Conservation (phyloP, 2,888 invertebrate genomes). For the Lasioglossum vierecki region DNA sequence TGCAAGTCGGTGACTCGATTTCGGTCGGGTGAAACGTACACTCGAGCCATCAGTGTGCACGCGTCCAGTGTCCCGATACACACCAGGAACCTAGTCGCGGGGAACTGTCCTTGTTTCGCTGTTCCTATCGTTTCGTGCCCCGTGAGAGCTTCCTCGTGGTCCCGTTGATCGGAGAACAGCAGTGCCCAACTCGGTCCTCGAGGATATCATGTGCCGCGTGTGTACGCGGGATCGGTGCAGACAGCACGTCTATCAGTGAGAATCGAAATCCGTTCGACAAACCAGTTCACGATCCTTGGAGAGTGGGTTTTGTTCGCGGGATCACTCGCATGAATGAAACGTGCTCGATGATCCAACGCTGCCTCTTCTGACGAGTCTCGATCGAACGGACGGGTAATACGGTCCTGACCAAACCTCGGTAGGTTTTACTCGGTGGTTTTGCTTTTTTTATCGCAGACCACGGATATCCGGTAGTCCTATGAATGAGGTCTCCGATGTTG, state of each 20-base stretch:
- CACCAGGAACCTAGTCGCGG: slow-evolving; percentile 8
- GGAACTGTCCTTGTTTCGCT: neutral
- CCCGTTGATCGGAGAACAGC: neutral
- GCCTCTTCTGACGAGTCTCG: slow-evolving; percentile 7
- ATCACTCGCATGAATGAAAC: slow-evolving; percentile 17
- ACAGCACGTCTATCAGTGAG: slow-evolving; percentile 25
- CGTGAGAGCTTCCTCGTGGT: neutral
- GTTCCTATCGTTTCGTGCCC: neutral
- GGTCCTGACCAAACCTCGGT: slow-evolving; percentile 37
- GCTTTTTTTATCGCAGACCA: slow-evolving; percentile 48
- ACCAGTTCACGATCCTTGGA: neutral
- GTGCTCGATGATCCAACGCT: slow-evolving; percentile 22
- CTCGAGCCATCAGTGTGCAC: slow-evolving; percentile 52
- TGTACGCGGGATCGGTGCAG: slow-evolving; percentile 53
- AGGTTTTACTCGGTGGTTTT: slow-evolving; percentile 38
- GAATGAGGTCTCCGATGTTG: slow-evolving; percentile 27
- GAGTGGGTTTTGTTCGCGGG: neutral
- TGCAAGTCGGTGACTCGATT: slow-evolving; percentile 71
- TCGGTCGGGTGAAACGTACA: slow-evolving; percentile 57
- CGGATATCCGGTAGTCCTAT: slow-evolving; percentile 60
- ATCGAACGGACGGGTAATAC: slow-evolving; percentile 48
- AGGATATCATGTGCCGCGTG: slow-evolving; percentile 59
- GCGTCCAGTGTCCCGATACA: slow-evolving; percentile 52
- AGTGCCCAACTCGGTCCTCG: neutral
- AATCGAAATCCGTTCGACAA: neutral